phyloP scores from a whole-genome alignment of 2,888 invertebrate genomes.

The Brenthis hecate region DNA sequence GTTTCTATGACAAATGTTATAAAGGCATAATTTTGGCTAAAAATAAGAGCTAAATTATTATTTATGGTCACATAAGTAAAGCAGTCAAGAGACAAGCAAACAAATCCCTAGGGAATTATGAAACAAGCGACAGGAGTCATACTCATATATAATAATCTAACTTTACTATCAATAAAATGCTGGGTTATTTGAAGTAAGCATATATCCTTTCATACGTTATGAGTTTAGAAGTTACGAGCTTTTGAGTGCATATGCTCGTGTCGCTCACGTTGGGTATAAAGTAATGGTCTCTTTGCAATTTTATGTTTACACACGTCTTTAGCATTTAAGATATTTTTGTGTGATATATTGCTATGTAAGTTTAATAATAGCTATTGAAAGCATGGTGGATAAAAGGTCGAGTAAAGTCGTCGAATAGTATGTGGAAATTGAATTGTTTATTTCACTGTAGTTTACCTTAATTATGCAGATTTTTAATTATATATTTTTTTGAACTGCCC shows the following conservation, averaged over 20 bases:
- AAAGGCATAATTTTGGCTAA: no score
- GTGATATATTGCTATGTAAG: no score
- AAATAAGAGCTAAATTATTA: no score
- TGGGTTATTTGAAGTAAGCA: slow-evolving; percentile 1
- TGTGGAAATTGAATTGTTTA: no score
- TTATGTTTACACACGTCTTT: slow-evolving; percentile 11
- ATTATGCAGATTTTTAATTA: no score
- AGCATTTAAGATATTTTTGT: not conserved
- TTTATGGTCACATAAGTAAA: no score
- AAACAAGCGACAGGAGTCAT: not conserved
- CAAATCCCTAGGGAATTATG: not conserved
- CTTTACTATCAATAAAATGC: slow-evolving; percentile 25
- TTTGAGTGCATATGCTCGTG: slow-evolving; percentile 31
- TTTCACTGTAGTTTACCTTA: no score
- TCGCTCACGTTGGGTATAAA: slow-evolving; percentile 35
- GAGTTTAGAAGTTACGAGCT: slow-evolving; percentile 24
- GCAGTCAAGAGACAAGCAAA: not conserved
- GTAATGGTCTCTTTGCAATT: slow-evolving; percentile 19
- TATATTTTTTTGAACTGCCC: no score
- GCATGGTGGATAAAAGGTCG: no score
- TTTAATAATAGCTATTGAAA: no score
- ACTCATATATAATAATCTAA: not conserved
- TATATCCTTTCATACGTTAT: slow-evolving; percentile 19
- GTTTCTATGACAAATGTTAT: no score
- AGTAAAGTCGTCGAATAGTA: no score